Evolutionary conservation across 2,113 vertebrate species (phyloP), one percentile per base, ranked within the genome.

Genomic region (Osmerus mordax): DNA sequence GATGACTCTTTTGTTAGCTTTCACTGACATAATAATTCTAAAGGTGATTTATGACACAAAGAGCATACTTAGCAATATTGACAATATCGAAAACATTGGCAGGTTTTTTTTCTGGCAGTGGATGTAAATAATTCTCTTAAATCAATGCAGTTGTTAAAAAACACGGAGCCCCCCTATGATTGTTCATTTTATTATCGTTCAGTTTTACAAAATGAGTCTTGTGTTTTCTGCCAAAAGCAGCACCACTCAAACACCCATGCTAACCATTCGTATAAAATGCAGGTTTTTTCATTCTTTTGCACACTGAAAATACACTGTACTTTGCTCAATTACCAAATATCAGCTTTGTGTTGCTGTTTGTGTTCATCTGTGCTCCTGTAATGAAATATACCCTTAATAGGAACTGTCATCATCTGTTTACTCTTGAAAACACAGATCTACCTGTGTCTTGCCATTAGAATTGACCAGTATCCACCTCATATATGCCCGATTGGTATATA

Each of bases 311-410:
- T 66, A 41, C 36, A 41, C 36, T 41, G 36, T 41, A 52, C n/a
- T 63, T 69, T 63, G 63, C 29, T 56, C 66, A 78, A 62, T 72
- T n/a, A 79, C 73, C 78, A 79, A 75, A 67, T 56, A 69, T 69
- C 25, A 29, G 53, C 53, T 59, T 65, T 23, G 41, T 71, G 79
- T 71, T 71, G 76, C 69, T 67, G 23, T 56, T 80, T 67, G 55
- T 70, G 69, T 73, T 65, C 64, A 61, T 66, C 62, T 28, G 66
- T 72, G 69, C 69, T 60, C 21, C 47, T 41, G 25, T 66, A 71
- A n/a, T 65, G 7, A 58, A 18, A 56, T 55, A 23, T 3, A 69
- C 13, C 54, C 28, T 36, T 28, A 14, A n/a, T 55, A n/a, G 54
- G 54, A 55, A 55, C 14, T 16, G 12, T 55, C 36, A 41, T 8